These are phyloP conservation scores for Troides oblongomaculatus DNA, from an alignment of 2,888 invertebrate genomes.

Conservation along the genomic window DNA sequence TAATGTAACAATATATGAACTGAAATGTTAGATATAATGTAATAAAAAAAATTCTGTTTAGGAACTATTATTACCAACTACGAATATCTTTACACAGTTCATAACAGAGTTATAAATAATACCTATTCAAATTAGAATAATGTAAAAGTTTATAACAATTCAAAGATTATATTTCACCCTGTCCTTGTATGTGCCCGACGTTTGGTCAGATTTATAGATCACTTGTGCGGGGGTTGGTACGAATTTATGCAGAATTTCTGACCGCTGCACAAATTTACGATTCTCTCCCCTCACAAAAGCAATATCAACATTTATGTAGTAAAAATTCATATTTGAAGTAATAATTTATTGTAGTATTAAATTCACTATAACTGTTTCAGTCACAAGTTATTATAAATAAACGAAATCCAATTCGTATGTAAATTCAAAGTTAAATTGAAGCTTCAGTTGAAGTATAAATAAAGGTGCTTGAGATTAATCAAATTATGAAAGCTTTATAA, in stretches of 20 bases:
- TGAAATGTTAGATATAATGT: too few relatives aligned
- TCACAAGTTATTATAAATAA: not conserved
- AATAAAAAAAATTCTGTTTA: too few relatives aligned
- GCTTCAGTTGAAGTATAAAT: too few relatives aligned
- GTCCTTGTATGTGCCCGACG: slow-evolving; percentile 19
- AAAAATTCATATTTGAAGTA: not conserved
- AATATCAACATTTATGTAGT: not conserved
- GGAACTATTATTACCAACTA: too few relatives aligned
- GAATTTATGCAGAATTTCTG: slow-evolving; percentile 14
- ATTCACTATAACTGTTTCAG: not conserved
- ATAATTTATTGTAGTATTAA: not conserved
- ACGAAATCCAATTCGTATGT: not conserved
- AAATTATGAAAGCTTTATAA: too few relatives aligned
- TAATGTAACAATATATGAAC: too few relatives aligned
- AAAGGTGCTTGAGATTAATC: too few relatives aligned
- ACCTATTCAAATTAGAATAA: too few relatives aligned
- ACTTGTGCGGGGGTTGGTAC: slow-evolving; percentile 14
- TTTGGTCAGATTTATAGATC: slow-evolving; percentile 26
- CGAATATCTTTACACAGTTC: too few relatives aligned
- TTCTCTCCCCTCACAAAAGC: not conserved
- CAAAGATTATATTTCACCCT: not conserved
- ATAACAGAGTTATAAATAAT: too few relatives aligned
- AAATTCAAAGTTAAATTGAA: too few relatives aligned
- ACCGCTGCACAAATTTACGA: slow-evolving; percentile 2
- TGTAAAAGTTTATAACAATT: not conserved